A percentile compares a stretch with the other conserved stretches of the same genome.
Conservation (phyloP, 2,797 vertebrate species). For the Mionectes olivaceus region DNA sequence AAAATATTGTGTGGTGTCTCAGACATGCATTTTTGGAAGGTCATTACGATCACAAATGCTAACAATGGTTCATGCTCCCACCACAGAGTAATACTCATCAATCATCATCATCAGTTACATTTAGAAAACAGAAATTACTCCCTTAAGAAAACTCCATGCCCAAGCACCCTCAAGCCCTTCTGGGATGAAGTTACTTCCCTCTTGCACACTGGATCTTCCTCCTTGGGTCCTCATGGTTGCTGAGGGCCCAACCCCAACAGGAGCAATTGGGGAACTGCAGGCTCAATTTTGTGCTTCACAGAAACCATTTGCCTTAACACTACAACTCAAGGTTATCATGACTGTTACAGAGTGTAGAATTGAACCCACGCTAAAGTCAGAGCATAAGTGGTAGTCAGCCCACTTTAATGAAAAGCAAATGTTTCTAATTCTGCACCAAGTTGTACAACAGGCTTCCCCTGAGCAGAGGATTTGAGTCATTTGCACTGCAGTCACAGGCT, state of each 20-base stretch:
- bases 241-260: background rate
- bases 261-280: background rate
- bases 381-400: background rate
- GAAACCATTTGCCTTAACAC: background rate
- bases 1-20: background rate
- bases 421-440: background rate
- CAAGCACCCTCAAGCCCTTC: background rate
- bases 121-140: background rate
- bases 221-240: background rate
- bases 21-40: background rate
- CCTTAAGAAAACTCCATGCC: background rate
- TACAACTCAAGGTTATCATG: background rate
- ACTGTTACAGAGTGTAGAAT: background rate
- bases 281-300: background rate
- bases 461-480: constrained; percentile 65
- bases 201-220: background rate
- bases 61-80: background rate
- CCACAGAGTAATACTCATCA: background rate
- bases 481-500: constrained; percentile 78
- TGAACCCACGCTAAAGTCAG: background rate
- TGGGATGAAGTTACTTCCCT: background rate
- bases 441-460: background rate
- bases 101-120: background rate
- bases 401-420: background rate
- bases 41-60: background rate